phyloP scores from a whole-genome alignment of 53 echinoderm and acorn worm genomes.

The Henricia sp. region DNA sequence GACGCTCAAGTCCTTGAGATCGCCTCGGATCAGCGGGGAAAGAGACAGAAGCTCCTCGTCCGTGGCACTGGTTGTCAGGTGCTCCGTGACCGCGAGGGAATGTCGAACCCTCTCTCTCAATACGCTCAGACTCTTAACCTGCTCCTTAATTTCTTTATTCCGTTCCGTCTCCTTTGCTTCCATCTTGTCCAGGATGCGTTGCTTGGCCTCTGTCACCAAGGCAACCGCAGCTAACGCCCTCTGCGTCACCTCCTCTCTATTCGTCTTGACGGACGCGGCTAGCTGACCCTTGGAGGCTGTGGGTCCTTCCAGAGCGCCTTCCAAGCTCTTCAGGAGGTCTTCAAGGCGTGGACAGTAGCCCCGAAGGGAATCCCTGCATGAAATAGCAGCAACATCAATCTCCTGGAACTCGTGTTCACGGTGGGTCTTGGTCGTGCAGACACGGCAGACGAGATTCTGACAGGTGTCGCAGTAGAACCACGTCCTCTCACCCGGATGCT shows the following conservation, averaged over 20 bases:
- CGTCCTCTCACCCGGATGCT: slow-evolving; percentile 34
- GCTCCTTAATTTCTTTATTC: neutral
- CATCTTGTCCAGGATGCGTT: slow-evolving; percentile 34
- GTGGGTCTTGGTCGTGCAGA: slow-evolving; percentile 57
- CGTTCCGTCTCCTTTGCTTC: neutral
- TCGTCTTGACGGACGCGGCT: neutral
- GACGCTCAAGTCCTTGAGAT: slow-evolving; percentile 5
- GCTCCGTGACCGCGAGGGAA: slow-evolving; percentile 18
- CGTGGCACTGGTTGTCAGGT: slow-evolving; percentile 14
- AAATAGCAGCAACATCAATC: slow-evolving; percentile 6
- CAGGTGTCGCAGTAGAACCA: slow-evolving; percentile 65
- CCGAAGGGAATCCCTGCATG: neutral
- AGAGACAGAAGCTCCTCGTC: slow-evolving; percentile 40
- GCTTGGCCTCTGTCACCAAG: slow-evolving; percentile 22
- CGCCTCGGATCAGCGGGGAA: slow-evolving; percentile 1
- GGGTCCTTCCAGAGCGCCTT: slow-evolving; percentile 1
- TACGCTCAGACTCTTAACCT: slow-evolving; percentile 1
- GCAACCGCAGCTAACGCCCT: neutral
- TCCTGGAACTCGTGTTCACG: slow-evolving; percentile 36
- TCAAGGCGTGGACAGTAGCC: slow-evolving; percentile 3
- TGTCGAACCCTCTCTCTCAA: slow-evolving; percentile 7
- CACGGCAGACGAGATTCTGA: slow-evolving; percentile 69
- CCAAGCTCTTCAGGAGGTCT: neutral
- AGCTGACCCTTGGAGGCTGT: neutral
- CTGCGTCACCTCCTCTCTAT: neutral